Evolutionary conservation across 2,113 vertebrate species (phyloP).

Genomic region (Crypturellus undulatus): DNA sequence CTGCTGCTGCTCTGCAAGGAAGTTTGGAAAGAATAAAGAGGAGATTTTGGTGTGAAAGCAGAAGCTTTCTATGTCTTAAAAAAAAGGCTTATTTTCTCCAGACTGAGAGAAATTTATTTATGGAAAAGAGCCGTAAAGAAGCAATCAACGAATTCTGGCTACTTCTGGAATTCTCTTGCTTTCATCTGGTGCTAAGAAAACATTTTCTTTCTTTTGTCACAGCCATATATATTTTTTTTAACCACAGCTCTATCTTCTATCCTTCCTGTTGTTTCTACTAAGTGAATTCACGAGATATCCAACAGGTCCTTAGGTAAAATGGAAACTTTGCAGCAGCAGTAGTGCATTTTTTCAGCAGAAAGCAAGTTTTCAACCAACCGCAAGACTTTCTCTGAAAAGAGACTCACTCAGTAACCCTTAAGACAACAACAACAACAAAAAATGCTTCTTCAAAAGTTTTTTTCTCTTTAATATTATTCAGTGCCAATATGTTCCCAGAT

Average conservation of each 20-base stretch:
- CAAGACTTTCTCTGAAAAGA: background rate
- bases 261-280: conserved; percentile 12
- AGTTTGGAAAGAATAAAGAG: background rate
- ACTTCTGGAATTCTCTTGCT: conserved; percentile 4
- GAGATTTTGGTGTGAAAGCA: background rate
- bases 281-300: conserved; percentile 42
- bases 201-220: conserved; percentile 9
- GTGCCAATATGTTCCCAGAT: background rate
- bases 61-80: background rate
- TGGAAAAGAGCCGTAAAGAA: background rate
- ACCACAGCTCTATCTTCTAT: conserved; percentile 26
- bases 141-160: background rate
- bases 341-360: conserved; percentile 35
- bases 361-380: conserved; percentile 53
- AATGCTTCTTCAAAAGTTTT: background rate
- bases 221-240: background rate
- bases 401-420: background rate
- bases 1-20: background rate
- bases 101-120: background rate
- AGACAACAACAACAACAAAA: background rate
- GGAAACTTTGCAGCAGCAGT: conserved; percentile 11
- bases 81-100: background rate
- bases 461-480: conserved; percentile 36
- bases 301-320: conserved; percentile 28
- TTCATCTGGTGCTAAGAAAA: background rate